These are phyloP conservation scores for Apis cerana DNA, from an alignment of 1,140 invertebrate genomes.

Conservation along the genomic window DNA sequence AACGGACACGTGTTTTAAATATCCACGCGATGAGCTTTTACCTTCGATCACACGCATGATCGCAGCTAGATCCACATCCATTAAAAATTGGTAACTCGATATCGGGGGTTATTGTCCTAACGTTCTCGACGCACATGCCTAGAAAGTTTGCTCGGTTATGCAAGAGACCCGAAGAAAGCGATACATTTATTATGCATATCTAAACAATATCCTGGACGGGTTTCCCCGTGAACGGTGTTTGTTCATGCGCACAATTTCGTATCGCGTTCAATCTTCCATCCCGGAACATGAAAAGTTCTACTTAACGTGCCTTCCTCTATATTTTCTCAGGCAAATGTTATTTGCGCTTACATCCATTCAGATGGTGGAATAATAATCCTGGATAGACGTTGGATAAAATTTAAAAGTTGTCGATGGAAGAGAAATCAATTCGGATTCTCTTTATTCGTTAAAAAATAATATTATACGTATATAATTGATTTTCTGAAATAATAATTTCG, in stretches of 20 bases:
- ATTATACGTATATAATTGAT: no score
- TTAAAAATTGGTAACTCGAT: conserved; percentile 65
- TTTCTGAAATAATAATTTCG: no score
- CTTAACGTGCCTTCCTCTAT: conserved; percentile 9
- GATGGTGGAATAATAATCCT: neutral
- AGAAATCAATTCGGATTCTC: neutral
- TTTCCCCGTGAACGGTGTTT: conserved; percentile 27
- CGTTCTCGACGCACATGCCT: conserved; percentile 39
- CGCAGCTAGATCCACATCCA: conserved; percentile 59
- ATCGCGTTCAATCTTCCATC: conserved; percentile 23
- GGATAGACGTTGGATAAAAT: no score
- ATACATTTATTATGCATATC: conserved; percentile 50
- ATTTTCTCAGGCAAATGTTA: neutral
- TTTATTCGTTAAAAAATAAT: neutral
- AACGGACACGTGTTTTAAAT: conserved; percentile 29
- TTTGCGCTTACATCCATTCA: neutral
- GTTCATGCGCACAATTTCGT: conserved; percentile 39
- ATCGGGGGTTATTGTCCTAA: conserved; percentile 53
- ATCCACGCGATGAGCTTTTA: conserved; percentile 49
- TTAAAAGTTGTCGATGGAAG: no score
- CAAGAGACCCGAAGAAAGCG: conserved; percentile 42
- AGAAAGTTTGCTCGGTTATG: conserved; percentile 51
- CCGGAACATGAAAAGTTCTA: conserved; percentile 21
- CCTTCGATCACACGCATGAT: conserved; percentile 60
- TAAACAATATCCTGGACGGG: conserved; percentile 42